Evolutionary conservation across 2,888 invertebrate species (phyloP).

Genomic region (Raillietiella orientalis): DNA sequence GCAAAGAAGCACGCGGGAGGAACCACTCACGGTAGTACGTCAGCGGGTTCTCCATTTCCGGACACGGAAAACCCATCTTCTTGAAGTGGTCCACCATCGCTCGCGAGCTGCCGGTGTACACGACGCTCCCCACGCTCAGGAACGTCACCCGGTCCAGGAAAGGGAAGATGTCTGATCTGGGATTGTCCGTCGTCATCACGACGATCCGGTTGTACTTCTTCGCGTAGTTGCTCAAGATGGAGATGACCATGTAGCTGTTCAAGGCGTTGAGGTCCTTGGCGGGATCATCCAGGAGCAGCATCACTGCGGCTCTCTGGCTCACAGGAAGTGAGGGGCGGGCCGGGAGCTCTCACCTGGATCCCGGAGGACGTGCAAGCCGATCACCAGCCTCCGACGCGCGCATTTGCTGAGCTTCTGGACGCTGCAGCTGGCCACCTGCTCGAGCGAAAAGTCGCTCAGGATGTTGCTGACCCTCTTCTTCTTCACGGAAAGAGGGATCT

Average conservation of each 20-base stretch:
- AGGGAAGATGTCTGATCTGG: slow-evolving; percentile 75
- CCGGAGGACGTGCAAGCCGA: slow-evolving; percentile 67
- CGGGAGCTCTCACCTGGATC: slow-evolving; percentile 35
- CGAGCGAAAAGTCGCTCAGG: slow-evolving; percentile 66
- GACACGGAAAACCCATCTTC: slow-evolving; percentile 82
- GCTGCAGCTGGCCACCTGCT: slow-evolving; percentile 54
- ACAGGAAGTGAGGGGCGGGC: background rate
- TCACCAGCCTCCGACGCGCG: slow-evolving; percentile 57
- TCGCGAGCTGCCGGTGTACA: slow-evolving; percentile 63
- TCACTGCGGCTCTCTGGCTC: slow-evolving; percentile 20
- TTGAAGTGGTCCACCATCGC: slow-evolving; percentile 82
- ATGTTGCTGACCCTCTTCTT: slow-evolving; percentile 64
- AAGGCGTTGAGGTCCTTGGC: slow-evolving; percentile 79
- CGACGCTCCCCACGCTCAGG: slow-evolving; percentile 61
- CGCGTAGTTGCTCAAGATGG: slow-evolving; percentile 53
- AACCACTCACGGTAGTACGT: slow-evolving; percentile 66
- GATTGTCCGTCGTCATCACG: slow-evolving; percentile 67
- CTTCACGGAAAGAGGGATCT: slow-evolving; percentile 39
- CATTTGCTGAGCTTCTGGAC: slow-evolving; percentile 55
- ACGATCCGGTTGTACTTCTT: slow-evolving; percentile 72
- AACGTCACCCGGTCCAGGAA: slow-evolving; percentile 70
- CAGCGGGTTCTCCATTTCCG: slow-evolving; percentile 81
- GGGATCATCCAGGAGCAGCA: slow-evolving; percentile 66
- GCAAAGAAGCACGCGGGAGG: background rate
- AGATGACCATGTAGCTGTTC: slow-evolving; percentile 74